Evolutionary conservation across 2,113 vertebrate genomes (phyloP).

Genomic region (Butorides virescens): DNA sequence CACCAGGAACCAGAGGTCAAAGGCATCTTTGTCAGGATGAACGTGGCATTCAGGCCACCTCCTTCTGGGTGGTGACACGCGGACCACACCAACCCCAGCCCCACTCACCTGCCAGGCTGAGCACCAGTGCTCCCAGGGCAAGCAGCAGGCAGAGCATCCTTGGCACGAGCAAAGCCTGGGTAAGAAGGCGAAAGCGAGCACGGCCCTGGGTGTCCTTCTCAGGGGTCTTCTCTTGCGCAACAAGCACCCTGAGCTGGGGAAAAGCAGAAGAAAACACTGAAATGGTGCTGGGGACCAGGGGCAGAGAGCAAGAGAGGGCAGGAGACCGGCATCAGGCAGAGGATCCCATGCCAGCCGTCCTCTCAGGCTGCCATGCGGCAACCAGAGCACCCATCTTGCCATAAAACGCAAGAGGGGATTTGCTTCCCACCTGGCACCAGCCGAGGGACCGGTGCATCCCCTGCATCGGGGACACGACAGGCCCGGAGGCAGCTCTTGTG

Average conservation of each 20-base stretch:
- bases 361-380: background rate
- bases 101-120: constrained; percentile 27
- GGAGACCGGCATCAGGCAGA: background rate
- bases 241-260: background rate
- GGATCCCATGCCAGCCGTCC: background rate
- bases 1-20: background rate
- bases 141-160: background rate
- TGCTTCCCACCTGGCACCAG: background rate
- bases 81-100: background rate
- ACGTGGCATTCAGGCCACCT: rapidly evolving
- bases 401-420: background rate
- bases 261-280: background rate
- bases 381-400: background rate
- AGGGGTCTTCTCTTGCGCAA: background rate
- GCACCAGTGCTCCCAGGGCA: background rate
- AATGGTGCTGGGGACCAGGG: background rate
- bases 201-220: rapidly evolving
- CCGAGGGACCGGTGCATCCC: background rate
- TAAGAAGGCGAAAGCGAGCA: background rate
- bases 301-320: background rate
- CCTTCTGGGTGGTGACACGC: rapidly evolving
- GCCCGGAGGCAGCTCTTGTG: background rate
- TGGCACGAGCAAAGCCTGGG: rapidly evolving
- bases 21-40: background rate
- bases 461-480: rapidly evolving